Conservation (phyloP, 1,140 invertebrate genomes). For the Triops cancriformis region DNA sequence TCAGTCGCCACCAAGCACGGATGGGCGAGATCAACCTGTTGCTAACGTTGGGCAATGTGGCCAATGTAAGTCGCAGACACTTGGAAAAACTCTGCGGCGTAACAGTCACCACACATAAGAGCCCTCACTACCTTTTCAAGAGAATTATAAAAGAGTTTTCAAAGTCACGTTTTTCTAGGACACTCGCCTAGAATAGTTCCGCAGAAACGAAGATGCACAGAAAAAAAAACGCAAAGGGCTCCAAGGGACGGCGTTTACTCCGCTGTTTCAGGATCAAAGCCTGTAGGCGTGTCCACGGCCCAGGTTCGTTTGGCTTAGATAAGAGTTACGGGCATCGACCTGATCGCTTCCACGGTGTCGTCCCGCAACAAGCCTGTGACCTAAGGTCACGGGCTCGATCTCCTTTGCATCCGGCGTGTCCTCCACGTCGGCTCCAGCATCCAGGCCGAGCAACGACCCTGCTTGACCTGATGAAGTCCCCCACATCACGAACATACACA, state of each 20-base stretch:
- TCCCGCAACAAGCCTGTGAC: slow-evolving; percentile 11
- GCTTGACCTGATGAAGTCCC: slow-evolving; percentile 25
- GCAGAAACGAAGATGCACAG: too few species aligned
- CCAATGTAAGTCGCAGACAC: too few species aligned
- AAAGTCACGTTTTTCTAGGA: too few species aligned
- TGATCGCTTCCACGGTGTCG: not conserved
- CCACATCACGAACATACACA: slow-evolving; percentile 25
- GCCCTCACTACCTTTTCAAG: too few species aligned
- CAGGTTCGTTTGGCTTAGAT: not conserved
- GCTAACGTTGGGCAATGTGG: not conserved
- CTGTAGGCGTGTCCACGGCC: not conserved
- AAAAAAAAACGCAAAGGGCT: too few species aligned
- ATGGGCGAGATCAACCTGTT: not conserved
- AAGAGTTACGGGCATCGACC: not conserved
- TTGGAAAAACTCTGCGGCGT: too few species aligned
- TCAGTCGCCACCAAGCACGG: not conserved
- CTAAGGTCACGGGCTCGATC: slow-evolving; percentile 22
- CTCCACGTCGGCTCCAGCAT: slow-evolving; percentile 26
- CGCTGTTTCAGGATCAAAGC: not conserved
- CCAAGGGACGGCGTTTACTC: not conserved
- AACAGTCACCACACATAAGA: too few species aligned
- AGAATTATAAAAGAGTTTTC: too few species aligned
- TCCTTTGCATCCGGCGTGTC: slow-evolving; percentile 27
- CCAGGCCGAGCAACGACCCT: slow-evolving; percentile 22
- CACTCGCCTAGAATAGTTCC: too few species aligned